Conservation (phyloP, 2,113 vertebrate species). For the Heterotilapia buettikoferi region DNA sequence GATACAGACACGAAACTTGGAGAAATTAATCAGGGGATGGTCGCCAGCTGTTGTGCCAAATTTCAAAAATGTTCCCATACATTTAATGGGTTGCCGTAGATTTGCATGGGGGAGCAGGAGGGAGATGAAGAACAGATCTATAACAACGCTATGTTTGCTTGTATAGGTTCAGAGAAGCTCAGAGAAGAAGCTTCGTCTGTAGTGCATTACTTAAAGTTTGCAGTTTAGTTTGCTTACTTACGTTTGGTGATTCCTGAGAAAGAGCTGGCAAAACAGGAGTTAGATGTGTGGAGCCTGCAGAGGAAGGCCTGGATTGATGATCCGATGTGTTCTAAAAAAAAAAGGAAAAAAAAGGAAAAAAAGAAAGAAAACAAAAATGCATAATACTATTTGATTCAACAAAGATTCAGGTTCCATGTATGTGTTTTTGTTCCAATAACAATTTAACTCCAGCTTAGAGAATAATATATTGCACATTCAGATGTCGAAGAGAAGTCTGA, state of each 20-base stretch:
- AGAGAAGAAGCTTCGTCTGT: not conserved
- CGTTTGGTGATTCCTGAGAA: not conserved
- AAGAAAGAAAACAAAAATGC: not conserved
- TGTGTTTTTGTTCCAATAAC: not conserved
- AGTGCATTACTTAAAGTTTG: not conserved
- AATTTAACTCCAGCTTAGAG: not conserved
- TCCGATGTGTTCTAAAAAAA: not conserved
- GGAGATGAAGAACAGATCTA: not conserved
- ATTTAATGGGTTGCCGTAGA: not conserved
- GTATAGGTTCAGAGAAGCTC: not conserved
- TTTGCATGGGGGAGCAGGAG: not conserved
- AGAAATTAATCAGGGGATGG: not conserved
- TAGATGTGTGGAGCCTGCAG: not conserved
- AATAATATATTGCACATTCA: not conserved
- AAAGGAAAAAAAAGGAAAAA: not conserved
- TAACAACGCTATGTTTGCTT: not conserved
- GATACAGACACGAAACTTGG: not conserved
- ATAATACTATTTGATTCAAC: not conserved
- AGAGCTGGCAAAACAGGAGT: not conserved
- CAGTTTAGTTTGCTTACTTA: rapidly evolving
- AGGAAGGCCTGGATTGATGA: not conserved
- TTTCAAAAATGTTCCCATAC: not conserved
- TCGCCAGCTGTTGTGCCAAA: not conserved
- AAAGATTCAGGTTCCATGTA: not conserved
- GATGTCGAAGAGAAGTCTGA: not conserved